These are phyloP conservation scores for Tiliqua scincoides DNA, from an alignment of 2,113 vertebrate species.

Conservation along the genomic window DNA sequence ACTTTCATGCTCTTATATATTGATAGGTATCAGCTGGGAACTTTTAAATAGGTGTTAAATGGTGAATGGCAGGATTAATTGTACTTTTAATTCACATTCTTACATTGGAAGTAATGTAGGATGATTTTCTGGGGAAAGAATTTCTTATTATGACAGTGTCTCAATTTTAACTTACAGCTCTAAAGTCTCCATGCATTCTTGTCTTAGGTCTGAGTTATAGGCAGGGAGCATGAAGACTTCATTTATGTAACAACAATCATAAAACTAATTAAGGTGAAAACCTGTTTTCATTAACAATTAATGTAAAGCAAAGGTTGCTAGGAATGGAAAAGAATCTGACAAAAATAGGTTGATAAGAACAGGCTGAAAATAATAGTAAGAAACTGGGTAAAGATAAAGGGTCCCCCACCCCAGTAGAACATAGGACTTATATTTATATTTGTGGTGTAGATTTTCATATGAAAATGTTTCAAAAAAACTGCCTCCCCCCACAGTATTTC, in stretches of 20 bases:
- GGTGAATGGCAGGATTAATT: neutral
- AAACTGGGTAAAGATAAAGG: neutral
- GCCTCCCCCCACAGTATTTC: neutral
- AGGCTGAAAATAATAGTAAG: neutral
- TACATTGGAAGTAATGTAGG: neutral
- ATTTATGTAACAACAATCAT: neutral
- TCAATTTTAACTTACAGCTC: neutral
- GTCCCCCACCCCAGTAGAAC: too few relatives aligned
- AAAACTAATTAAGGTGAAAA: neutral
- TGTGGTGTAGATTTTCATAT: neutral
- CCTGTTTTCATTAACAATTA: neutral
- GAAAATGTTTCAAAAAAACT: neutral
- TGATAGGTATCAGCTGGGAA: constrained; percentile 13
- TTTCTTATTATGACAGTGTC: neutral
- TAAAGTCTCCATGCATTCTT: neutral
- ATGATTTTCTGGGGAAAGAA: neutral
- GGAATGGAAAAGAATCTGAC: neutral
- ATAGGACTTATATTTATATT: neutral
- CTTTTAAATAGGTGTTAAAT: constrained; percentile 11
- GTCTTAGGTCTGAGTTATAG: neutral
- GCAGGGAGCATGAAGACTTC: neutral
- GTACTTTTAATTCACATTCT: neutral
- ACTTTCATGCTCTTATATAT: neutral
- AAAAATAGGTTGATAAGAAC: neutral
- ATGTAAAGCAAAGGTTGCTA: neutral